Evolutionary conservation across 92 coral and sea anemone species (phyloP), one percentile per base, ranked within the genome.

Genomic region (Palythoa heliodiscus): DNA sequence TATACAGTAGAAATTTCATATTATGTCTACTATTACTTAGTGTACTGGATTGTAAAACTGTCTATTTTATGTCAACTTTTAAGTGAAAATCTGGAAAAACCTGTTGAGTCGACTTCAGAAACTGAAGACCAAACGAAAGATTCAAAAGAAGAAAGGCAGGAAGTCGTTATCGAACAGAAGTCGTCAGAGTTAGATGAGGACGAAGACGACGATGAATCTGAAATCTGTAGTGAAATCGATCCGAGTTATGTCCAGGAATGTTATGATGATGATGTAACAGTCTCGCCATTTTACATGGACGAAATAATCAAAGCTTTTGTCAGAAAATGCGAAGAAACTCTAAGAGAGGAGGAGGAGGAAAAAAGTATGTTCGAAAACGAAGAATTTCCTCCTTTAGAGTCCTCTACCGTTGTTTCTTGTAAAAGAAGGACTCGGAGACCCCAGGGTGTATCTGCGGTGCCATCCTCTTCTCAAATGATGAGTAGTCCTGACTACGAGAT

Each of bases 291-390:
- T 64, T 60, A 90, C 48, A 77, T 92, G 77, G 98, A 94, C 73
- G 90, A 86, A 84, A 94, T 94, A 60, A 86, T 94, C 60, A 66
- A 82, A 61, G 98, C 92, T n/a, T 86, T 94, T 20, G 86, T 90
- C n/a, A 61, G n/a, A 67, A 88, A 86, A 15, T 92, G 89, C 87
- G 87, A 89, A 68, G 90, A 83, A 77, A 84, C 91, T 11, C 23
- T 37, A 24, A 71, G 73, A 43, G 57, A 79, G 11, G 87, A 78
- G 29, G 77, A 72, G 10, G 54, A 57, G 9, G 20, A 70, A 52
- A 6, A 47, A 17, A 38, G 75, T 25, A 37, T 88, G 52, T 78
- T 86, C 63, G 23, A 39, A 12, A 91, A 93, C 16, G 73, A 77
- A 2, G 94, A 93, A 43, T 91, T 86, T 47, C 94, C 93, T 13